These are phyloP conservation scores for Imbricaverruca yamaguchii DNA, from an alignment of 2,888 invertebrate genomes.

Conservation along the genomic window DNA sequence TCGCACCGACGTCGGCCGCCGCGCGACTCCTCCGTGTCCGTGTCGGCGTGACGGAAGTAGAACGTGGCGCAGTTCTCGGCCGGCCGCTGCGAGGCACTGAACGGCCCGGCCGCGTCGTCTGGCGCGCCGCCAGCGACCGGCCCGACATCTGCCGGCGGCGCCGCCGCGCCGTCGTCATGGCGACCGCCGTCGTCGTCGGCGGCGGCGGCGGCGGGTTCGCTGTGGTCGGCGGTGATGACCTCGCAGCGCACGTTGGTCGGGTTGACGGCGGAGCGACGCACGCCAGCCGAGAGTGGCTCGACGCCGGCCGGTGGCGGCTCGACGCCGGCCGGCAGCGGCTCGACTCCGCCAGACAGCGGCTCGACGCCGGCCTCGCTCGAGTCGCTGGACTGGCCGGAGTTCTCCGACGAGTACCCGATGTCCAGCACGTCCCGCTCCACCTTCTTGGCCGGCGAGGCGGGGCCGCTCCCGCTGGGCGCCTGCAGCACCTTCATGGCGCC, in stretches of 20 bases:
- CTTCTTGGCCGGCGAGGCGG: not conserved
- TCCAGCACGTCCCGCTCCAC: not conserved
- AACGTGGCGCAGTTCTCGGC: conserved; percentile 66
- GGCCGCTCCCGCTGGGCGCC: not conserved
- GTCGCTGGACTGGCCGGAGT: conserved; percentile 15
- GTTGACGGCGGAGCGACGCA: conserved; percentile 15
- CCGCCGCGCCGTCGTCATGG: conserved; percentile 6
- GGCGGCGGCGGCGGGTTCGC: not conserved
- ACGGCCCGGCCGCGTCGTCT: conserved; percentile 24
- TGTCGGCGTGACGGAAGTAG: conserved; percentile 78
- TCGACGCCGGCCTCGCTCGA: not conserved
- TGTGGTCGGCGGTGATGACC: conserved; percentile 19
- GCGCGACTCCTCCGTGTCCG: conserved; percentile 63
- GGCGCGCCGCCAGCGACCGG: not conserved
- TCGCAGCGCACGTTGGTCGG: conserved; percentile 16
- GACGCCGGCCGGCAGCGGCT: not conserved
- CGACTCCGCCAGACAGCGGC: not conserved
- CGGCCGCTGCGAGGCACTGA: conserved; percentile 42
- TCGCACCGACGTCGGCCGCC: not conserved
- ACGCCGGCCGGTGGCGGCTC: not conserved
- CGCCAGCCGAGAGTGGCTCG: not conserved
- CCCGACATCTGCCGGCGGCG: conserved; percentile 14
- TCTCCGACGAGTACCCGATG: conserved; percentile 11
- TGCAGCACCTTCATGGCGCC: conserved; percentile 4
- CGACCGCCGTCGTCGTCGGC: conserved; percentile 23